These are phyloP conservation scores for Pedetes capensis DNA, from an alignment of 2,113 vertebrate genomes.

Conservation along the genomic window DNA sequence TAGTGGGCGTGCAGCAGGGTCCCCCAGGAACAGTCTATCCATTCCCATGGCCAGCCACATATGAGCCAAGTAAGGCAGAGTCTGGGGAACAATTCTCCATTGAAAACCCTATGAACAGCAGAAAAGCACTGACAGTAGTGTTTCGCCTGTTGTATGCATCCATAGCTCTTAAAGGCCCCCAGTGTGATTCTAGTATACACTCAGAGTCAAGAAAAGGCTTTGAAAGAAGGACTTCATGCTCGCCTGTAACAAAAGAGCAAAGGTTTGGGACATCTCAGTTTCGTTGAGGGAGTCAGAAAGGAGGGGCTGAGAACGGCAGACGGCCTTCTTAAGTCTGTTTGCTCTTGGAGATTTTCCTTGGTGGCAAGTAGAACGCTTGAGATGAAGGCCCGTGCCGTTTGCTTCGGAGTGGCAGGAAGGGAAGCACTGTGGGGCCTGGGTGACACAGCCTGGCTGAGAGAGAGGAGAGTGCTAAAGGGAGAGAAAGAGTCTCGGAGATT, in stretches of 20 bases:
- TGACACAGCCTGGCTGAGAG: background rate
- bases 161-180: background rate
- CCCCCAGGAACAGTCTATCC: background rate
- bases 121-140: too few species aligned
- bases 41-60: fast-evolving
- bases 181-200: background rate
- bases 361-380: background rate
- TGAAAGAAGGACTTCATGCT: background rate
- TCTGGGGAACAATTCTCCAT: too few species aligned
- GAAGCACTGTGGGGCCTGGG: background rate
- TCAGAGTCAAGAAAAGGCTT: background rate
- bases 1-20: background rate
- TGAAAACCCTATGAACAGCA: too few species aligned
- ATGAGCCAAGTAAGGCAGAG: background rate
- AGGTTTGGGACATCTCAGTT: background rate
- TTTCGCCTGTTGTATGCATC: too few species aligned
- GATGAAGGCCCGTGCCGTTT: background rate
- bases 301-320: background rate
- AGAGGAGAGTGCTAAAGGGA: background rate
- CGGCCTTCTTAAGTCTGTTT: background rate
- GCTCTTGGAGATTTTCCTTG: background rate
- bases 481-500: background rate
- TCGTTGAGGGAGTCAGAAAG: background rate
- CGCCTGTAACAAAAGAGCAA: background rate
- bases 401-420: background rate